These are phyloP conservation scores for Drosophila pandora DNA, from an alignment of 1,140 invertebrate genomes.

Conservation along the genomic window DNA sequence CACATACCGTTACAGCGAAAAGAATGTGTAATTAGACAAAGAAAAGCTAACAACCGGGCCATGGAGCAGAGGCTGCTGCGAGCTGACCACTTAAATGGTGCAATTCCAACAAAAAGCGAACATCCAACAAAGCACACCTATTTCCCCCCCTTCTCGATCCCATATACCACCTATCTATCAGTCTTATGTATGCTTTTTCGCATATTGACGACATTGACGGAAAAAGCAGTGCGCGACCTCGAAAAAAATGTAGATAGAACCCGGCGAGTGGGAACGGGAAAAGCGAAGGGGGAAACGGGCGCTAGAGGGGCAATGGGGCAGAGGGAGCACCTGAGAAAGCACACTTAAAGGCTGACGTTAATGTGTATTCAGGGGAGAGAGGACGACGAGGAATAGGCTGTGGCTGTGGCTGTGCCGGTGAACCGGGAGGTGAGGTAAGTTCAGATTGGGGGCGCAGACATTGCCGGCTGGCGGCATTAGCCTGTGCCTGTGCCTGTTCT, in stretches of 20 bases:
- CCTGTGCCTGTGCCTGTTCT: background rate
- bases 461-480: conserved; percentile 64
- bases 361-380: conserved; percentile 39
- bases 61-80: conserved; percentile 5
- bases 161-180: conserved; percentile 20
- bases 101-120: conserved; percentile 29
- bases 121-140: conserved; percentile 37
- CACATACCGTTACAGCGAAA: conserved; percentile 58
- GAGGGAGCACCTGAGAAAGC: conserved; percentile 70
- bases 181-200: conserved; percentile 36
- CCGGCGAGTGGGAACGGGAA: conserved; percentile 5
- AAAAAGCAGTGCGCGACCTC: conserved; percentile 67
- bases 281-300: background rate
- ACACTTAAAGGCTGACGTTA: conserved; percentile 76
- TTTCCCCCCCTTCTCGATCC: background rate
- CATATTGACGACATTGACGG: conserved; percentile 72
- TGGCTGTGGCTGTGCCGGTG: background rate
- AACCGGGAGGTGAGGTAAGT: conserved; percentile 26
- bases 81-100: conserved; percentile 23
- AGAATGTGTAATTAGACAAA: conserved; percentile 59
- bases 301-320: conserved; percentile 22
- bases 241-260: conserved; percentile 75
- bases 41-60: conserved; percentile 40
- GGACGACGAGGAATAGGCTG: conserved; percentile 1
- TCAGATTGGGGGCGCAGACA: conserved; percentile 58